Conservation (phyloP, 2,113 vertebrate genomes). For the Urocynchramus pylzowi region DNA sequence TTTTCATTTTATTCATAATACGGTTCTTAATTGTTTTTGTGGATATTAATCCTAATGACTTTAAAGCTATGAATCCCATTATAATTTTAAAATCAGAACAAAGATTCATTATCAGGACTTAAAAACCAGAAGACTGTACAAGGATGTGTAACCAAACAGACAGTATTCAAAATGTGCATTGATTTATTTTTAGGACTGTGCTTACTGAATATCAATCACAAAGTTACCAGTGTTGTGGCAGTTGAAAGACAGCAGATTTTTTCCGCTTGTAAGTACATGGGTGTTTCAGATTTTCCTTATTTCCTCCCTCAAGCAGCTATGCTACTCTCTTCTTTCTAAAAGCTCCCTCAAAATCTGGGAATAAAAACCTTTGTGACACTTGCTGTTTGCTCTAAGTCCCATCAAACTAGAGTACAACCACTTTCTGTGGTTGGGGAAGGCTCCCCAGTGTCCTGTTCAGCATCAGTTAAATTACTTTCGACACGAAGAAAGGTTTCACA, state of each 20-base stretch:
- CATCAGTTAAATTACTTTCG: not conserved
- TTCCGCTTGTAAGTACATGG: not conserved
- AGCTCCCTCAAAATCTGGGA: not conserved
- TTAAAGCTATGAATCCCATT: not conserved
- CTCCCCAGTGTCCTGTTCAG: not conserved
- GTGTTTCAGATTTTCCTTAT: not conserved
- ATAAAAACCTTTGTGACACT: not conserved
- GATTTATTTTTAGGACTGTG: conserved; percentile 18
- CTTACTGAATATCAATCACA: conserved; percentile 1
- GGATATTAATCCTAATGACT: not conserved
- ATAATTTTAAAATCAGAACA: not conserved
- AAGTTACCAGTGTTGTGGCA: not conserved
- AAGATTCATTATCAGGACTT: not conserved
- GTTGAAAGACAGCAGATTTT: not conserved
- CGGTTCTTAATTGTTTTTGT: not conserved
- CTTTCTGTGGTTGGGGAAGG: not conserved
- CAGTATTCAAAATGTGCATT: not conserved
- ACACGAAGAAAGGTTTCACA: not conserved
- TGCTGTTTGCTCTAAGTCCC: not conserved
- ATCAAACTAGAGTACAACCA: not conserved
- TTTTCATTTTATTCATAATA: not conserved
- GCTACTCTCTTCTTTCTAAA: not conserved
- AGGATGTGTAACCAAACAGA: not conserved
- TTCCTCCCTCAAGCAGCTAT: not conserved
- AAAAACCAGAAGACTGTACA: not conserved